These are phyloP conservation scores for Drosophila rubida DNA, from an alignment of 2,888 invertebrate species.

Conservation along the genomic window DNA sequence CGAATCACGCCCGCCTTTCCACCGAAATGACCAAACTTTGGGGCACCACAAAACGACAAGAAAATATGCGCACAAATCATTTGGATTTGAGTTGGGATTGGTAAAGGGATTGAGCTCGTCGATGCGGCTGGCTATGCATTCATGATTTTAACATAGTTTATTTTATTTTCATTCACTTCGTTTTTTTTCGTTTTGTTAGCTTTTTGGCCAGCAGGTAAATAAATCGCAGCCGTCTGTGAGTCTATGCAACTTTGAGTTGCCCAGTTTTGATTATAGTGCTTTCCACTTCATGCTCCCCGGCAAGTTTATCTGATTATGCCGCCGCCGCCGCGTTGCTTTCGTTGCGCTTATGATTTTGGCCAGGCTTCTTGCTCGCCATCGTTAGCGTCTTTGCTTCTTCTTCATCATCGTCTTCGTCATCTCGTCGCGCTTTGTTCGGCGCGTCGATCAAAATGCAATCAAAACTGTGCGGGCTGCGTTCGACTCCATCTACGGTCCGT, in stretches of 20 bases:
- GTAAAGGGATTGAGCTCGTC: slow-evolving; percentile 10
- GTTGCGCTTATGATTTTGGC: slow-evolving; percentile 56
- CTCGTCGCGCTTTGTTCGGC: slow-evolving; percentile 51
- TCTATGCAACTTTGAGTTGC: too few species aligned
- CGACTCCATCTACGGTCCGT: slow-evolving; percentile 21
- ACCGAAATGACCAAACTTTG: slow-evolving; percentile 72
- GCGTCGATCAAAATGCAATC: slow-evolving; percentile 80
- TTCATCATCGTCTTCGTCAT: too few species aligned
- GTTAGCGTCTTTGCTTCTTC: too few species aligned
- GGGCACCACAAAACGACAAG: slow-evolving; percentile 25
- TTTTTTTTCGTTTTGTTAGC: too few species aligned
- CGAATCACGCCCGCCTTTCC: slow-evolving; percentile 66
- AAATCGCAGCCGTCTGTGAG: too few species aligned
- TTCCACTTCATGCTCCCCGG: slow-evolving; percentile 27
- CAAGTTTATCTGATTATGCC: slow-evolving; percentile 72
- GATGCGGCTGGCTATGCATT: slow-evolving; percentile 39
- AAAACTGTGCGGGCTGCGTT: slow-evolving; percentile 71
- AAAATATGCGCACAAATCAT: slow-evolving; percentile 78
- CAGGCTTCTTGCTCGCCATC: slow-evolving; percentile 34
- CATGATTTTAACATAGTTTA: slow-evolving; percentile 50
- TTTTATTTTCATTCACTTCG: not conserved
- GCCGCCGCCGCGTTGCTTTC: slow-evolving; percentile 52
- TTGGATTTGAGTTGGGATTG: slow-evolving; percentile 22
- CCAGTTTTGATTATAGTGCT: not conserved
- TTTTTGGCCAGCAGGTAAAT: slow-evolving; percentile 37